Conservation (phyloP, 1,140 invertebrate species). For the Zaprionus davidi region DNA sequence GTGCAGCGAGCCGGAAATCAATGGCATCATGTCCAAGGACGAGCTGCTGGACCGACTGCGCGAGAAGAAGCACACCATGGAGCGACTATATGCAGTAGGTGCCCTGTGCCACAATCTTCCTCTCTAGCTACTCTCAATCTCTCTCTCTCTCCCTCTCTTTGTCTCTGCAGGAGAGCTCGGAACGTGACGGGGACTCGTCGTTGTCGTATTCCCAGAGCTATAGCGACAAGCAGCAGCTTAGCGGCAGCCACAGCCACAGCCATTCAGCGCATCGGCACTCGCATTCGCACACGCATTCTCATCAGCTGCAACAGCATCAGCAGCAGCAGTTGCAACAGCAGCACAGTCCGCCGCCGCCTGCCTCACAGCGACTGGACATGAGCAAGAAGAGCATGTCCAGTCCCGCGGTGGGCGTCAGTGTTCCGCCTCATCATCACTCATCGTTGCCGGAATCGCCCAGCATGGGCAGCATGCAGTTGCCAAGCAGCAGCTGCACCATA, state of each 20-base stretch:
- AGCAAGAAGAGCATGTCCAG: conserved; percentile 83
- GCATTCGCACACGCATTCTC: conserved; percentile 36
- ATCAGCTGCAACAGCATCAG: conserved; percentile 52
- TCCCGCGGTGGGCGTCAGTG: conserved; percentile 67
- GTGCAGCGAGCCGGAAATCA: conserved; percentile 84
- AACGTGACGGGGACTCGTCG: conserved; percentile 78
- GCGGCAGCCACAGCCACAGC: conserved; percentile 46
- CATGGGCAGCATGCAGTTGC: conserved; percentile 75
- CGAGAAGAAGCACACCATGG: conserved; percentile 87
- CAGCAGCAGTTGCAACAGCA: conserved; percentile 60
- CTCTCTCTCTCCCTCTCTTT: background rate
- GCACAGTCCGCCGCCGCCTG: conserved; percentile 75
- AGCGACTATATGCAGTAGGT: conserved; percentile 74
- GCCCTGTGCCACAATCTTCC: too few species aligned
- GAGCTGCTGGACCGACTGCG: conserved; percentile 87
- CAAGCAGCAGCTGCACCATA: conserved; percentile 75
- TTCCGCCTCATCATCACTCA: conserved; percentile 43
- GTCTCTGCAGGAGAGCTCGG: conserved; percentile 67
- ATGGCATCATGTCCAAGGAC: conserved; percentile 86
- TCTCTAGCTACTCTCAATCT: background rate
- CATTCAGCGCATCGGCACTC: conserved; percentile 35
- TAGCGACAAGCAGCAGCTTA: conserved; percentile 67
- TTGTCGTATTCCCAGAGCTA: conserved; percentile 78
- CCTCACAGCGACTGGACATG: conserved; percentile 73
- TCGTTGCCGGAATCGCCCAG: conserved; percentile 80